Conservation (phyloP, 1,140 invertebrate species). For the Calliopsis andreniformis region DNA sequence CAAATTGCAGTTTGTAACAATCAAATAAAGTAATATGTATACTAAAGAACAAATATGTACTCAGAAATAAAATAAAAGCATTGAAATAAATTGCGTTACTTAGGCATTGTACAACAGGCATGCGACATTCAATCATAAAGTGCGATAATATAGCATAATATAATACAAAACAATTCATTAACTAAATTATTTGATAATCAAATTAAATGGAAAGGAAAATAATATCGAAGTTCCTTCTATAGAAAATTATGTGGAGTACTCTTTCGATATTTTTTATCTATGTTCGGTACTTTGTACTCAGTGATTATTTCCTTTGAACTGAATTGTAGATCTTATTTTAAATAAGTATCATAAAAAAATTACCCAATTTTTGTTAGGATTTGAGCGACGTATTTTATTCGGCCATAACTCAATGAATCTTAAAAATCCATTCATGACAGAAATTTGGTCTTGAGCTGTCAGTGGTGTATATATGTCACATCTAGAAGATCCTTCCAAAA, state of each 20-base stretch:
- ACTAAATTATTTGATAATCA: conserved; percentile 22
- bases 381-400: conserved; percentile 92
- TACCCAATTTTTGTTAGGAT: conserved; percentile 84
- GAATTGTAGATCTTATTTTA: conserved; percentile 17
- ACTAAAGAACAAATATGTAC: conserved; percentile 4
- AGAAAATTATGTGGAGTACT: background rate
- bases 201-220: conserved; percentile 20
- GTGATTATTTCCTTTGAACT: background rate
- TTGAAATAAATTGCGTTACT: conserved; percentile 53
- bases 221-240: conserved; percentile 22
- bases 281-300: background rate
- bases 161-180: conserved; percentile 69
- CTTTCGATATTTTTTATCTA: background rate
- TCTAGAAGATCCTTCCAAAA: conserved; percentile 85
- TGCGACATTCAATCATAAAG: conserved; percentile 56
- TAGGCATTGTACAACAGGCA: conserved; percentile 52
- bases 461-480: conserved; percentile 91
- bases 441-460: conserved; percentile 85
- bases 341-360: conserved; percentile 49
- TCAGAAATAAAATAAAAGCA: conserved; percentile 51
- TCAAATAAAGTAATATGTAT: conserved; percentile 12
- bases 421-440: conserved; percentile 87
- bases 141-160: conserved; percentile 56
- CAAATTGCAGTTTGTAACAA: conserved; percentile 6
- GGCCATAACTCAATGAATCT: conserved; percentile 93